These are phyloP conservation scores for Achatina immaculata DNA, from an alignment of 1,140 invertebrate genomes.

Conservation along the genomic window DNA sequence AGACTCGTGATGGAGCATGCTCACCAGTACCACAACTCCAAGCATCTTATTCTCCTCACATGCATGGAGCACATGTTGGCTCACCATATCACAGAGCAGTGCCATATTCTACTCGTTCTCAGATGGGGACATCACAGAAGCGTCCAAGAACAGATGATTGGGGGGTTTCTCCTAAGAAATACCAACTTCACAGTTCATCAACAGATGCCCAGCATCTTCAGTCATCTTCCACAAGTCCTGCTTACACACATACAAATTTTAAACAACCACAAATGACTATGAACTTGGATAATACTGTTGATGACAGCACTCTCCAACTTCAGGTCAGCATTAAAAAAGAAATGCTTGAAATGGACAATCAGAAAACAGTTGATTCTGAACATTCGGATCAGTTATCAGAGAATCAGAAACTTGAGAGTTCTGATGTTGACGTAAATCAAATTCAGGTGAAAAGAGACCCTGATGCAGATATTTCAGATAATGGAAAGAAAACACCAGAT, in stretches of 20 bases:
- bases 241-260: conserved; percentile 5
- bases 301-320: background rate
- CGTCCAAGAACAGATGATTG: conserved; percentile 24
- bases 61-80: background rate
- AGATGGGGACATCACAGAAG: conserved; percentile 15
- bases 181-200: background rate
- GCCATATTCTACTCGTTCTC: conserved; percentile 24
- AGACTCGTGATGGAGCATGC: conserved; percentile 18
- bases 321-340: conserved; percentile 35
- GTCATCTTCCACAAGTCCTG: background rate
- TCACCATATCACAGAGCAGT: background rate
- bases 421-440: background rate
- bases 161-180: conserved; percentile 15
- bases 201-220: background rate
- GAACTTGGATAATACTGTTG: background rate
- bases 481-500: background rate
- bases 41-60: background rate
- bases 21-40: background rate
- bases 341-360: conserved; percentile 8
- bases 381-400: background rate
- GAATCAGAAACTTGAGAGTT: background rate
- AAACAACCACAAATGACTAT: background rate
- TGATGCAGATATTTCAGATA: conserved; percentile 2
- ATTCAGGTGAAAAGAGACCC: conserved; percentile 29
- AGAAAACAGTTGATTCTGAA: background rate